Evolutionary conservation across 2,113 vertebrate species (phyloP), one percentile per base, ranked within the genome.

Genomic region (Callaeas wilsoni): DNA sequence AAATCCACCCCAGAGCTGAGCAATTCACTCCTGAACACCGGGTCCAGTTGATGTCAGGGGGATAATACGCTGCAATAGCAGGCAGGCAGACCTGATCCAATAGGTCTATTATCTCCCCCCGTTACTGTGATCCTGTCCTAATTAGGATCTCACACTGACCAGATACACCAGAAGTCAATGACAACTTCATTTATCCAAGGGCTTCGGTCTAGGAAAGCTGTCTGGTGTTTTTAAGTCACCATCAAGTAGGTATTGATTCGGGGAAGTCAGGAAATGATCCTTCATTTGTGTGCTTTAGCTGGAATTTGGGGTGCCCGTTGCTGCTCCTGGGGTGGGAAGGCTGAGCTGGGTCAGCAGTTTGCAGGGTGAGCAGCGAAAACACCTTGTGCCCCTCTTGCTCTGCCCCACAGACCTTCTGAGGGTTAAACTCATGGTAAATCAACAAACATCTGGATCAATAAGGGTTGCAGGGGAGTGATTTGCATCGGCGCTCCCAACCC

Each of bases 181-280:
- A 97, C 96, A 97, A 96, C 95, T 96, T 96, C 96, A 97, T 96
- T 96, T 96, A 95, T 96, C 94, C 90, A 64, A 89, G 86, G 90
- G 90, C 93, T 93, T 68, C 44, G 25, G 82, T 50, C 92, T 78
- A 56, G 95, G 73, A 69, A 82, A 94, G 94, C 96, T 97, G 96
- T 93, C 96, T 92, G 85, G 76, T 94, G 94, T 95, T 97, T 97
- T 96, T 92, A 96, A 97, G 94, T 96, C 92, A 93, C 92, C 95
- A 94, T 96, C 96, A 96, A 96, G 94, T 17, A 46, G 77, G 46
- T 95, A 96, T 96, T 68, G 94, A 97, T 96, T 78, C 0, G 10
- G 92, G 4, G 32, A 75, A 90, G 88, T 56, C 92, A 65, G 96
- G 93, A 93, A 94, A 94, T 62, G 93, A 93, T 92, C n/a, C 95